phyloP scores from a whole-genome alignment of 2,113 vertebrate species.

The Gopherus evgoodei region DNA sequence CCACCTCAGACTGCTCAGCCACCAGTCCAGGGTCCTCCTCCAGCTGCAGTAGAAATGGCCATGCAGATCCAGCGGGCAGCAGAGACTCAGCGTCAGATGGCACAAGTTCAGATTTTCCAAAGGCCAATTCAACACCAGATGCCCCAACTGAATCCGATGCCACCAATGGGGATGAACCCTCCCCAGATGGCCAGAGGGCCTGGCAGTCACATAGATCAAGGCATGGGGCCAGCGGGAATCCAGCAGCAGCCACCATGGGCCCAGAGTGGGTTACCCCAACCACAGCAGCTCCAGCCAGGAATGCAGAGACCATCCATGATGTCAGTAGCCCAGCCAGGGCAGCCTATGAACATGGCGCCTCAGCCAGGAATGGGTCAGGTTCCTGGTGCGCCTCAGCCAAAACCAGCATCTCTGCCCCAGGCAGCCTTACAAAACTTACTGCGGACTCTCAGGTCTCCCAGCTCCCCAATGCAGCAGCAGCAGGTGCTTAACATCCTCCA shows the following conservation, averaged over 20 bases:
- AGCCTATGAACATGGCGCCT: slow-evolving; percentile 85
- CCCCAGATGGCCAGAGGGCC: slow-evolving; percentile 84
- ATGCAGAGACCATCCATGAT: slow-evolving; percentile 92
- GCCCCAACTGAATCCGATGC: slow-evolving; percentile 84
- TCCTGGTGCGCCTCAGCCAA: slow-evolving; percentile 82
- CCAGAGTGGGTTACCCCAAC: slow-evolving; percentile 87
- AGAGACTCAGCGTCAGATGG: slow-evolving; percentile 95
- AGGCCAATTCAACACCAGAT: slow-evolving; percentile 91
- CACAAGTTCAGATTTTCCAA: slow-evolving; percentile 90
- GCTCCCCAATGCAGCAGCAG: slow-evolving; percentile 93
- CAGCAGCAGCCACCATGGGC: slow-evolving; percentile 83
- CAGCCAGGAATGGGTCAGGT: slow-evolving; percentile 84
- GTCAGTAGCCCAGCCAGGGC: slow-evolving; percentile 89
- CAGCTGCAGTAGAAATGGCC: slow-evolving; percentile 96
- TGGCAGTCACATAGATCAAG: slow-evolving; percentile 80
- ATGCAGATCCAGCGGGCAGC: slow-evolving; percentile 98
- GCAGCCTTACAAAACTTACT: slow-evolving; percentile 88
- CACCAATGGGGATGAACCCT: slow-evolving; percentile 88
- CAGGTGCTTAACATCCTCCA: slow-evolving; percentile 96
- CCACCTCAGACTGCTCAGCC: slow-evolving; percentile 78
- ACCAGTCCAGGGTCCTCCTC: slow-evolving; percentile 88
- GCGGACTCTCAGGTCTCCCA: slow-evolving; percentile 87
- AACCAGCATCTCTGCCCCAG: slow-evolving; percentile 84
- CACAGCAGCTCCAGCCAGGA: slow-evolving; percentile 84
- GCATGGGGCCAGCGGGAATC: slow-evolving; percentile 82